Evolutionary conservation across 2,888 invertebrate genomes (phyloP).

Genomic region (Harpalus rubripes): DNA sequence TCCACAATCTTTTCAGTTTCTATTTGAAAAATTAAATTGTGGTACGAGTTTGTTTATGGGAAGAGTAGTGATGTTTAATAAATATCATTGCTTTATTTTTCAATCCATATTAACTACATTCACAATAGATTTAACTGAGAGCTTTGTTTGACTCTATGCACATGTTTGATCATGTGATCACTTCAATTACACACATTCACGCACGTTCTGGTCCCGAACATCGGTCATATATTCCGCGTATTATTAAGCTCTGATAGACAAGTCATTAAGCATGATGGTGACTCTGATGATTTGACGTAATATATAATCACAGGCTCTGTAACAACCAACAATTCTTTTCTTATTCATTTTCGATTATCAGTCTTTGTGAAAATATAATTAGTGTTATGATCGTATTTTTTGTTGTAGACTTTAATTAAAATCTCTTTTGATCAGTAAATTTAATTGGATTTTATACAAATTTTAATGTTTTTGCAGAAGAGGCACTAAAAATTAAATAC

Average conservation of each 20-base stretch:
- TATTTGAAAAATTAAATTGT: neutral
- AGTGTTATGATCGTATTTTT: neutral
- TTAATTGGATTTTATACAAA: neutral
- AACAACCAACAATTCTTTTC: neutral
- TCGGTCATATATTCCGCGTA: constrained; percentile 11
- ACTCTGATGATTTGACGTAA: neutral
- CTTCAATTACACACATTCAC: constrained; percentile 43
- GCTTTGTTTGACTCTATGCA: constrained; percentile 38
- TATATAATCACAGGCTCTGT: neutral
- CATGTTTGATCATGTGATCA: constrained; percentile 38
- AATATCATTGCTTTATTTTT: constrained; percentile 4
- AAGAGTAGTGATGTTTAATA: constrained; percentile 5
- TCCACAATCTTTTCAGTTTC: neutral
- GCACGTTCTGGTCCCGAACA: constrained; percentile 7
- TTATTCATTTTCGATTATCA: neutral
- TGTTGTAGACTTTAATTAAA: constrained; percentile 1
- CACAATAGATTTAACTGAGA: constrained; percentile 12
- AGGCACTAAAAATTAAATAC: neutral
- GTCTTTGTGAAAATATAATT: neutral
- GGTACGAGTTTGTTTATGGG: neutral
- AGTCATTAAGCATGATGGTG: neutral
- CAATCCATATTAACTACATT: neutral
- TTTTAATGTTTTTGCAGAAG: neutral
- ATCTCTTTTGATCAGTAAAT: neutral
- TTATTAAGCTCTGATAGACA: constrained; percentile 15